Base-by-base conservation (phyloP, 2,888 invertebrate species). In the Terebella lapidaria region DNA sequence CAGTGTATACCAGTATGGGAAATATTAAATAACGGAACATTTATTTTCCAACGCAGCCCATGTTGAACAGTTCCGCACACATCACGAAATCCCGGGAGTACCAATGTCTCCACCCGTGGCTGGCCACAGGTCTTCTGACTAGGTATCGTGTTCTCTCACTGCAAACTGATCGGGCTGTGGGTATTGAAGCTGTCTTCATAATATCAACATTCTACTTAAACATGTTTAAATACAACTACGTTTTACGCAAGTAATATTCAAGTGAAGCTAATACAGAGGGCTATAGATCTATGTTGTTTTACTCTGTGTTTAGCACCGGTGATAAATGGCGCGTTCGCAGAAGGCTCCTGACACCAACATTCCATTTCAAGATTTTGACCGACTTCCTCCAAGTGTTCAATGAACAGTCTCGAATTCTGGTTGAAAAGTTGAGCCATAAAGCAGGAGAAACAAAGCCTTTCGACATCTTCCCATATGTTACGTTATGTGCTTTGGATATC, bases 351-450 rank as follows among this genome's bases (percentile, higher is more conserved):
- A 90, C 90, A 0, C 89, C 90, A 0, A 85, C 90, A 0, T 91
- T 90, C 77, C 90, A 91, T 77, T 90, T 89, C 74, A 87, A 87
- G 71, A 89, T 90, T 61, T 77, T 90, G 57, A 87, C 89, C 72
- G 85, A 87, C 68, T 90, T 89, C 76, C 76, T 88, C 3, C 85
- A 86, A 4, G 85, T 88, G 0, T 89, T 90, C 72, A 85, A 88
- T 69, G 84, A 84, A 59, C 87, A 88, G 64, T 83, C 85, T 24
- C 77, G 81, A 46, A 81, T 86, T 22, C 80, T 90, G 59, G 76
- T 85, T 0, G 75, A 84, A 1, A 85, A 86, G 69, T 75, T 90
- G 25, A 68, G 71, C 45, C 59, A 68, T 18, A 67, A 70, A 25
- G 74, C 72, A 22, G 71, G 65, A 35, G 65, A 66, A n/a, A n/a